A percentile compares a stretch with the other conserved stretches of the same genome.
Evolutionary conservation across 92 coral and sea anemone genomes (phyloP).

Genomic region (Phenganax stokvisi): DNA sequence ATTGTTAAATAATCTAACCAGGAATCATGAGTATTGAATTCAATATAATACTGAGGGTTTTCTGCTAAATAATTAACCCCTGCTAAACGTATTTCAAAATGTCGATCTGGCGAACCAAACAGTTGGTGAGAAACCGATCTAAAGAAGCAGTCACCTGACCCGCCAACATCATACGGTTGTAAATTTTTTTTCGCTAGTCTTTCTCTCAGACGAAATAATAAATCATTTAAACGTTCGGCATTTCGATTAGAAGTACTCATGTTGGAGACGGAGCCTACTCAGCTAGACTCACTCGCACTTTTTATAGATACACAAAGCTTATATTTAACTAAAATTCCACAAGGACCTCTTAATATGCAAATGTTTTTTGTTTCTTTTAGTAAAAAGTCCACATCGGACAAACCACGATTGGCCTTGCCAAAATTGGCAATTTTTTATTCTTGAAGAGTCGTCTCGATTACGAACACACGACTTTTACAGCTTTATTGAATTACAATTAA

Average conservation of each 20-base stretch:
- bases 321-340: not conserved
- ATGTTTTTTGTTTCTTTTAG: conserved; percentile 18
- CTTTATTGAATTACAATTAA: not conserved
- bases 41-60: conserved; percentile 48
- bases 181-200: conserved; percentile 46
- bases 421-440: conserved; percentile 25
- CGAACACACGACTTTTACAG: conserved; percentile 20
- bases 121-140: conserved; percentile 58
- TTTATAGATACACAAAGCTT: not conserved
- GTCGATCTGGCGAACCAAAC: conserved; percentile 49
- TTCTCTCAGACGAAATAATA: conserved; percentile 30
- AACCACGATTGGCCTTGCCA: conserved; percentile 36
- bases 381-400: conserved; percentile 31
- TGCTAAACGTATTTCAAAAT: conserved; percentile 49
- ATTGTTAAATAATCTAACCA: conserved; percentile 44
- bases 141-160: conserved; percentile 60
- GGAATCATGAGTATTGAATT: conserved; percentile 42
- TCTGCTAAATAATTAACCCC: conserved; percentile 39
- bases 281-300: not conserved
- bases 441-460: conserved; percentile 1
- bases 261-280: not conserved
- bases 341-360: not conserved
- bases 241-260: conserved; percentile 14
- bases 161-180: conserved; percentile 55
- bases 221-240: conserved; percentile 26